Conservation (phyloP, 2,797 vertebrate genomes). For the Megaceryle alcyon region DNA sequence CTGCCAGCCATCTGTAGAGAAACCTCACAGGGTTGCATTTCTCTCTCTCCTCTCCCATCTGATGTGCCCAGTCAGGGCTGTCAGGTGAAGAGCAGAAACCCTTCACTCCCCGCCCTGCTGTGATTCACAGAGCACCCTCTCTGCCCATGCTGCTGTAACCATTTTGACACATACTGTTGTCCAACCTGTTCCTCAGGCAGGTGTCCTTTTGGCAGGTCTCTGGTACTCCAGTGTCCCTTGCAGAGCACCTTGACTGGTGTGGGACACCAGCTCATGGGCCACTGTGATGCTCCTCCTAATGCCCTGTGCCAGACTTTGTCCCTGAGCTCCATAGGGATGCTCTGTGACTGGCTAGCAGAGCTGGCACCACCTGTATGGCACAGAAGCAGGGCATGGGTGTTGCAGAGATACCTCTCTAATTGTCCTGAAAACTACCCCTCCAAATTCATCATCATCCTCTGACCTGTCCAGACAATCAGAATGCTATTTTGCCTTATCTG, state of each 20-base stretch:
- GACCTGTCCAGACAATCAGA: not conserved
- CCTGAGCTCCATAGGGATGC: not conserved
- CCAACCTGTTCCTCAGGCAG: not conserved
- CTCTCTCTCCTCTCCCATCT: not conserved
- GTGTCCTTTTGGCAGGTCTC: not conserved
- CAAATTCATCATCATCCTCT: not conserved
- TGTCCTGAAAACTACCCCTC: not conserved
- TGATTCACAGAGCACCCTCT: not conserved
- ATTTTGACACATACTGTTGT: rapidly evolving
- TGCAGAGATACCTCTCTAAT: not conserved
- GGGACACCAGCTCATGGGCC: rapidly evolving
- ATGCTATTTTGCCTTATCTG: not conserved
- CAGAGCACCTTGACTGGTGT: not conserved
- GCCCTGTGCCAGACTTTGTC: not conserved
- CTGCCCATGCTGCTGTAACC: not conserved
- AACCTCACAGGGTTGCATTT: rapidly evolving
- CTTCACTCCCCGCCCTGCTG: rapidly evolving
- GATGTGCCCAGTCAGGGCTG: not conserved
- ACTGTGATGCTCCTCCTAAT: rapidly evolving
- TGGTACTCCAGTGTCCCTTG: not conserved
- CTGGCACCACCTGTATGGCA: not conserved
- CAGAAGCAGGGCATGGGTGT: not conserved
- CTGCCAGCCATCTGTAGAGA: not conserved
- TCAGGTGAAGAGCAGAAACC: rapidly evolving
- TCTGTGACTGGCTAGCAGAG: not conserved